Evolutionary conservation across 2,113 vertebrate genomes (phyloP).

Genomic region (Sorex fumeus): DNA sequence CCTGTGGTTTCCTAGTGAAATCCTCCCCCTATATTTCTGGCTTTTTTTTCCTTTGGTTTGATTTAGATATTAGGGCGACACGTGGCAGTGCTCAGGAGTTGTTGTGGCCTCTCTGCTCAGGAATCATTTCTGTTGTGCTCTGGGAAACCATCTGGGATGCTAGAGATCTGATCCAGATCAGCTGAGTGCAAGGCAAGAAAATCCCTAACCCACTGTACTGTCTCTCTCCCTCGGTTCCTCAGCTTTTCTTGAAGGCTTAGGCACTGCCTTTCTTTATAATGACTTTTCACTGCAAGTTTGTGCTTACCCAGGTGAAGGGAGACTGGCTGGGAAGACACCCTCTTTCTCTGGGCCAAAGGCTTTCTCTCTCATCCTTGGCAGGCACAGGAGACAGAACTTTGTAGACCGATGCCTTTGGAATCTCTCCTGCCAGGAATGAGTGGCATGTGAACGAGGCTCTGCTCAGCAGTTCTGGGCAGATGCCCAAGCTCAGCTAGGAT

Average conservation of each 20-base stretch:
- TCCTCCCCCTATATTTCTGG: fast-evolving
- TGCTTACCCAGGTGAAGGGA: not conserved
- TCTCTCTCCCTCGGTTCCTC: too few species aligned
- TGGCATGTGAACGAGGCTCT: slow-evolving; percentile 15
- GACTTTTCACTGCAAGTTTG: not conserved
- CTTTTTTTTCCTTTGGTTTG: not conserved
- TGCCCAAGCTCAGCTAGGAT: slow-evolving; percentile 51
- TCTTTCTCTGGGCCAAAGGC: not conserved
- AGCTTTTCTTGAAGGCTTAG: not conserved
- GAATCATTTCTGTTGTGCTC: too few species aligned
- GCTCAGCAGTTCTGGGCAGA: slow-evolving; percentile 63
- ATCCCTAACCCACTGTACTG: too few species aligned
- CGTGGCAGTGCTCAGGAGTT: too few species aligned
- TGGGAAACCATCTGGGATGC: too few species aligned
- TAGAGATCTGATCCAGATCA: too few species aligned
- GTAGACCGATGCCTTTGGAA: not conserved
- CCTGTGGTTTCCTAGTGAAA: not conserved
- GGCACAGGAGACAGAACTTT: not conserved
- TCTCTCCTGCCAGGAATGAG: slow-evolving; percentile 66
- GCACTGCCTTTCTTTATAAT: not conserved
- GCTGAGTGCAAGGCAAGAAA: too few species aligned
- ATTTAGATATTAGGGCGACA: too few species aligned
- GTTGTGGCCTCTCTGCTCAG: too few species aligned
- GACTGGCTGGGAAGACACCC: not conserved
- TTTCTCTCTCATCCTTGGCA: fast-evolving